Conservation (phyloP, 2,113 vertebrate genomes). For the Acanthochromis polyacanthus region DNA sequence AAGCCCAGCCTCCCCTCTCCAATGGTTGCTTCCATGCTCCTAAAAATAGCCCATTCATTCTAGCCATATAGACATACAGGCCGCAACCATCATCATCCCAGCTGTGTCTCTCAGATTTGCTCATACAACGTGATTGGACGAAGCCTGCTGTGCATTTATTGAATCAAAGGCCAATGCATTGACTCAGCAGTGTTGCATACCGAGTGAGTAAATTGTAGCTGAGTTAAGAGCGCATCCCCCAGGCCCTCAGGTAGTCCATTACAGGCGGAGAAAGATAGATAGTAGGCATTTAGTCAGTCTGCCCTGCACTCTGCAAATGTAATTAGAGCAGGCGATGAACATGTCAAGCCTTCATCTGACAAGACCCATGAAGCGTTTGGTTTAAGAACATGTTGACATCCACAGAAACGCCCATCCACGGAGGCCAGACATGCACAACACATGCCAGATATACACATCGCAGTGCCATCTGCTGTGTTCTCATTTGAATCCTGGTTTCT, state of each 20-base stretch:
- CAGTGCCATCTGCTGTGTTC: constrained; percentile 10
- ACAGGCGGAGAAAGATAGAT: background rate
- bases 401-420: constrained; percentile 23
- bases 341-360: background rate
- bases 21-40: constrained; percentile 60
- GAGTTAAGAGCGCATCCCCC: constrained; percentile 42
- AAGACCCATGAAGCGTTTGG: background rate
- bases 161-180: constrained; percentile 20
- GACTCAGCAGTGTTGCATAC: constrained; percentile 28
- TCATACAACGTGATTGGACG: constrained; percentile 20
- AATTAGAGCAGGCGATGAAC: constrained; percentile 20
- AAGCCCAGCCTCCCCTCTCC: constrained; percentile 37
- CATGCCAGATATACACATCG: background rate
- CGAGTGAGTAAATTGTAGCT: background rate
- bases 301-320: constrained; percentile 33
- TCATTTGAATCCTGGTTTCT: constrained; percentile 18
- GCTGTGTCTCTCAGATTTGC: constrained; percentile 45
- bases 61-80: constrained; percentile 43
- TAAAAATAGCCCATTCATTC: constrained; percentile 78
- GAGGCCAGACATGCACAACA: background rate
- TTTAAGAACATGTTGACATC: background rate
- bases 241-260: constrained; percentile 33
- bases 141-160: constrained; percentile 12
- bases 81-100: constrained; percentile 46
- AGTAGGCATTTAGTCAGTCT: constrained; percentile 29